Evolutionary conservation across 1,140 invertebrate genomes (phyloP).

Genomic region (Diachasmimorpha longicaudata): DNA sequence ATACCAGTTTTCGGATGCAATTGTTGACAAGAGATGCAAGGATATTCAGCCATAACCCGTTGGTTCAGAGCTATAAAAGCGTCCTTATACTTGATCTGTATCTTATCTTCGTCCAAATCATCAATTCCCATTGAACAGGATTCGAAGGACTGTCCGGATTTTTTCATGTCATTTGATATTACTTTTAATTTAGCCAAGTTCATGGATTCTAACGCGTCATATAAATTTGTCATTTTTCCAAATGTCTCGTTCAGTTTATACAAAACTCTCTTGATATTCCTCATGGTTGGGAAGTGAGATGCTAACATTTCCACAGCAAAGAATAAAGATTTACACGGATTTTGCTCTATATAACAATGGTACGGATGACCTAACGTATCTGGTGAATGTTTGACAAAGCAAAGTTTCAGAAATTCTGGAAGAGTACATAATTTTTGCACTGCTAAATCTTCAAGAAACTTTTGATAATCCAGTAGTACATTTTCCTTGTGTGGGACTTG

Average conservation of each 20-base stretch:
- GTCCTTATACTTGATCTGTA: not conserved
- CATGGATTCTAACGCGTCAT: slow-evolving; percentile 2
- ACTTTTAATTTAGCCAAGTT: not conserved
- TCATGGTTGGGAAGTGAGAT: slow-evolving; percentile 17
- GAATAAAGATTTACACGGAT: not conserved
- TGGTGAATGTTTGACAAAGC: not conserved
- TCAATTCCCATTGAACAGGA: not conserved
- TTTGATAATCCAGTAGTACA: not conserved
- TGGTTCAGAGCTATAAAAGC: not conserved
- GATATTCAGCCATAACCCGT: not conserved
- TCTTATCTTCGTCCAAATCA: not conserved
- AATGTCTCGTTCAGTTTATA: not conserved
- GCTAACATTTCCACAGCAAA: slow-evolving; percentile 12
- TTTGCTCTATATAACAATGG: not conserved
- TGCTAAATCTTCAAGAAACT: not conserved
- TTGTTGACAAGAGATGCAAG: not conserved
- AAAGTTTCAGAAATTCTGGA: not conserved
- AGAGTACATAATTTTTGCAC: not conserved
- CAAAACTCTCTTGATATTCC: slow-evolving; percentile 5
- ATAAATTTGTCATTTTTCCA: not conserved
- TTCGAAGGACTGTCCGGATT: not conserved
- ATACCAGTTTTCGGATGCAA: not conserved
- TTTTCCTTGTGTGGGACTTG: not conserved
- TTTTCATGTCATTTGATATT: not conserved
- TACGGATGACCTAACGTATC: not conserved